A percentile compares a stretch with the other conserved stretches of the same genome.
Evolutionary conservation across 92 coral and sea anemone species (phyloP).

Genomic region (Porites evermanni): DNA sequence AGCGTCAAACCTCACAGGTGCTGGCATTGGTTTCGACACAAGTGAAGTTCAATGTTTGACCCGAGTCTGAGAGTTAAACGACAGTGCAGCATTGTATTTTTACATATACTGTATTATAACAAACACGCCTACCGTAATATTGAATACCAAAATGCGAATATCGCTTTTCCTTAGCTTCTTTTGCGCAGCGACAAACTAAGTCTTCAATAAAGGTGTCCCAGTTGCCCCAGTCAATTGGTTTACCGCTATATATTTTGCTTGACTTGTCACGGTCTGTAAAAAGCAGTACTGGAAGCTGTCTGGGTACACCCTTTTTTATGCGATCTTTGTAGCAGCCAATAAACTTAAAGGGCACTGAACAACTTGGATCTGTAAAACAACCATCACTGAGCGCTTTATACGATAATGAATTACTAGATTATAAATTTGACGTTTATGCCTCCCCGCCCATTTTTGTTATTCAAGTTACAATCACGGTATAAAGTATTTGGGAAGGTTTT

Average conservation of each 20-base stretch:
- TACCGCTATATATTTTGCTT: conserved; percentile 50
- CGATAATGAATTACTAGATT: not conserved
- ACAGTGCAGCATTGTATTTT: too few relatives aligned
- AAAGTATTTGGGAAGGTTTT: too few relatives aligned
- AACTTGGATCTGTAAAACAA: conserved; percentile 27
- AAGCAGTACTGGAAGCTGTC: conserved; percentile 57
- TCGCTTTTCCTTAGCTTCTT: conserved; percentile 58
- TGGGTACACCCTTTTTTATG: not conserved
- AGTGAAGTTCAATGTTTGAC: too few relatives aligned
- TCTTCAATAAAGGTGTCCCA: conserved; percentile 67
- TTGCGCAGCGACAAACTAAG: conserved; percentile 72
- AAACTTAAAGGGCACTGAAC: conserved; percentile 31
- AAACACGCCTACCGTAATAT: conserved; percentile 50
- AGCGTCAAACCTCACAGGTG: too few relatives aligned
- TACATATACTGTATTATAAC: not conserved
- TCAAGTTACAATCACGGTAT: too few relatives aligned
- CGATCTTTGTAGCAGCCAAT: conserved; percentile 76
- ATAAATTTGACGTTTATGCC: too few relatives aligned
- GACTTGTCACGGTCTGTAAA: conserved; percentile 59
- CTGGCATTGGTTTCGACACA: too few relatives aligned
- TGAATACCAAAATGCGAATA: conserved; percentile 71
- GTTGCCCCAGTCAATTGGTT: conserved; percentile 50
- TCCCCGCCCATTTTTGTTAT: too few relatives aligned
- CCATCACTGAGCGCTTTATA: too few relatives aligned
- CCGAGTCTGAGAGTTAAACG: too few relatives aligned